Conservation (phyloP, 2,113 vertebrate species). For the Raja brachyura region DNA sequence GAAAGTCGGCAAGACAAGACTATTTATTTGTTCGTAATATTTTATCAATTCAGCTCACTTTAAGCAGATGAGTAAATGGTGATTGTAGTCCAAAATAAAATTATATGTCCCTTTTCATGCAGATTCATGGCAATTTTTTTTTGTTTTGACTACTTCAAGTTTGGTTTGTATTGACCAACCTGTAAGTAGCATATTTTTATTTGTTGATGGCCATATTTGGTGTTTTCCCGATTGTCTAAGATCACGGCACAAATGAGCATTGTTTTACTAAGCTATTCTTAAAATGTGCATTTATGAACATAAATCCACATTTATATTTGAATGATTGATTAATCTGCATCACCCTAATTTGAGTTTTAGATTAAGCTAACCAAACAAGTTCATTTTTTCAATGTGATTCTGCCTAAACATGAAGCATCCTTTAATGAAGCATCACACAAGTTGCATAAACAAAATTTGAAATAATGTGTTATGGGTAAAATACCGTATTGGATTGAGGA, state of each 20-base stretch:
- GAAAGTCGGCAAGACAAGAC: background rate
- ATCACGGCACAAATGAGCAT: too few species aligned
- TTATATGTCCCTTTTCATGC: background rate
- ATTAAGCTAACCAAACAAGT: background rate
- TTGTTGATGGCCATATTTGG: background rate
- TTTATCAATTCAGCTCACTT: background rate
- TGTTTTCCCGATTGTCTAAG: too few species aligned
- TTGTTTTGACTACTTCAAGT: background rate
- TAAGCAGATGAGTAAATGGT: background rate
- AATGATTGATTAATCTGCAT: background rate
- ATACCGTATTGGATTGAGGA: too few species aligned
- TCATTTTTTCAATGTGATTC: too few species aligned
- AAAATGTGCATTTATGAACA: background rate
- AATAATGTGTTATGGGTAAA: too few species aligned
- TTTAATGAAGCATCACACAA: too few species aligned
- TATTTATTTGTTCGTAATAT: background rate
- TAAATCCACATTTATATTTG: background rate
- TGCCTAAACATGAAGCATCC: too few species aligned
- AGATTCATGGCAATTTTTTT: background rate
- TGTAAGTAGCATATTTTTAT: background rate
- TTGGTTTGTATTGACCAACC: background rate
- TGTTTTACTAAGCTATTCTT: too few species aligned
- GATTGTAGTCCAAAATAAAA: background rate
- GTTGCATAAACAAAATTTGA: too few species aligned
- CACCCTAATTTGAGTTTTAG: background rate